Base-by-base conservation (phyloP, 2,113 vertebrate species). In the Boulengeromyrus knoepffleri region DNA sequence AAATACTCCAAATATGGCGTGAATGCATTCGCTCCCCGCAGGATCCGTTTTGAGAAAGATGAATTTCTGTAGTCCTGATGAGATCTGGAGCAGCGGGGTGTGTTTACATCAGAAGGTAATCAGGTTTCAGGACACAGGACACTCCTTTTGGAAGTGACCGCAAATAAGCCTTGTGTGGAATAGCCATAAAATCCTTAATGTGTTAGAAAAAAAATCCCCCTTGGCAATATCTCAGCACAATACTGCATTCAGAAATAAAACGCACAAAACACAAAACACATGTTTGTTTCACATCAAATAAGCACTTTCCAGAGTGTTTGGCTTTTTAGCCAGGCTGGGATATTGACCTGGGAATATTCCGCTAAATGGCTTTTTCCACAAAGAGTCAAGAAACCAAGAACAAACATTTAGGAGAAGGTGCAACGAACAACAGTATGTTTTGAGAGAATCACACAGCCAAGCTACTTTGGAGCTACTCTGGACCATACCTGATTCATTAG, bases 161-260 rank as follows among this genome's bases (percentile, higher is more conserved):
- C 74, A 80, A 80, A 80, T 31, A 70, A 39, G 12, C 74, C 36
- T 39, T 45, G 17, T 42, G 42, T 84, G 39, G 80, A 84, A 24
- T n/a, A 49, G 45, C 45, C 39, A n/a, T 85, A 49, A 85, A 85
- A 85, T 85, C 83, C 83, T 45, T 85, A n/a, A 86, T n/a, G 84
- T 42, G 36, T 36, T 19, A 80, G 74, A 19, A 80, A 80, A 66
- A 39, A 42, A 80, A 74, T 42, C 74, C 70, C 70, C 70, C 36
- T 19, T 19, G 74, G 36, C 74, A 19, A 80, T 39, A 80, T 80
- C 36, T 80, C 36, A 80, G 74, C 17, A 80, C 15, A 80, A 42
- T 42, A 15, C 74, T 42, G 36, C 31, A 80, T 80, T 80, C 74
- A 80, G 15, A 80, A 19, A 80, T 42, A 80, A 80, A 80, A 80